Evolutionary conservation across 2,113 vertebrate genomes (phyloP).

Genomic region (Phoxinus phoxinus): DNA sequence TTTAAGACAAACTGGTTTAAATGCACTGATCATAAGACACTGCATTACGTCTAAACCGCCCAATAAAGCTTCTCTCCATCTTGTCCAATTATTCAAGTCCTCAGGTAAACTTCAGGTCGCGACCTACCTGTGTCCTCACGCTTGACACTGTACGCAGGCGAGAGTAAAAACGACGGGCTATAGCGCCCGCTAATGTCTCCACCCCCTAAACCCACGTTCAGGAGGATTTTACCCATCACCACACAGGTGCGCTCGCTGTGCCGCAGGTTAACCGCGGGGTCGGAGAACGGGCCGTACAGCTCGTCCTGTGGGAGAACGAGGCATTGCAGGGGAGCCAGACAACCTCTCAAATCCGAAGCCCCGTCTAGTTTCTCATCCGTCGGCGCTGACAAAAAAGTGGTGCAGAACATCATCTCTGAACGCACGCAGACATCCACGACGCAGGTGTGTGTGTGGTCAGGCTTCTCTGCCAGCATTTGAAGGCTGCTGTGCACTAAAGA

Average conservation of each 20-base stretch:
- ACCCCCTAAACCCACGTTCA: constrained; percentile 67
- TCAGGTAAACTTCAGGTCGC: background rate
- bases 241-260: constrained; percentile 64
- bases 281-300: constrained; percentile 71
- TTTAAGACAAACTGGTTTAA: no score
- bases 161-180: constrained; percentile 58
- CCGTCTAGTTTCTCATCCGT: constrained; percentile 69
- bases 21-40: no score
- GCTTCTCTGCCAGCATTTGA: constrained; percentile 27
- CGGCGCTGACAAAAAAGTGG: constrained; percentile 76
- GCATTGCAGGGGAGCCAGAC: constrained; percentile 79
- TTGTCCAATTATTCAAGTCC: background rate
- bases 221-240: constrained; percentile 73
- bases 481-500: constrained; percentile 25
- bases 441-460: background rate
- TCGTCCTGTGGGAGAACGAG: constrained; percentile 82
- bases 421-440: background rate
- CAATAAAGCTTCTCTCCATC: background rate
- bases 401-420: constrained; percentile 76
- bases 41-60: background rate
- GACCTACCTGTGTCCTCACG: constrained; percentile 1
- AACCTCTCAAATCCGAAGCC: constrained; percentile 67
- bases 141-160: constrained; percentile 37
- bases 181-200: constrained; percentile 63
- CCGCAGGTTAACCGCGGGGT: constrained; percentile 59